Evolutionary conservation across 2,113 vertebrate genomes (phyloP).

Genomic region (Sporophila hypoxantha): DNA sequence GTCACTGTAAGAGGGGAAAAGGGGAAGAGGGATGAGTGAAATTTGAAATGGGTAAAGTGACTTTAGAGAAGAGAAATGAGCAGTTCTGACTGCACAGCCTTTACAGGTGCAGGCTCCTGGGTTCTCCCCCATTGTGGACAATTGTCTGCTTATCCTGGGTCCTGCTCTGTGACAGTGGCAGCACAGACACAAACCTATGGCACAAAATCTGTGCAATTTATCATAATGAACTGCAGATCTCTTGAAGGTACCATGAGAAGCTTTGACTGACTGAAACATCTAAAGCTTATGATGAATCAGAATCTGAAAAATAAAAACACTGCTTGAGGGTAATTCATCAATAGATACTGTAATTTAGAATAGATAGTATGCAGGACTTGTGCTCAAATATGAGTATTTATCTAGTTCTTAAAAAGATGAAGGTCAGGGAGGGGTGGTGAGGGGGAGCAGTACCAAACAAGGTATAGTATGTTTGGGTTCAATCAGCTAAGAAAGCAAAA

Average conservation of each 20-base stretch:
- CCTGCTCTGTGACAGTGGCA: neutral
- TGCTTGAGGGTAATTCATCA: neutral
- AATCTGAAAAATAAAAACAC: neutral
- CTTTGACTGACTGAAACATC: neutral
- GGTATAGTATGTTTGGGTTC: neutral
- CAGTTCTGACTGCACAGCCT: neutral
- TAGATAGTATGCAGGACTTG: neutral
- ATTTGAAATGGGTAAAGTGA: neutral
- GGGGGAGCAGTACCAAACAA: accelerated
- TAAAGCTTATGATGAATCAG: neutral
- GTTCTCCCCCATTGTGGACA: neutral
- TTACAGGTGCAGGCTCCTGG: neutral
- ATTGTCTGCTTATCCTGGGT: neutral
- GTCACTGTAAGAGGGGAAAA: neutral
- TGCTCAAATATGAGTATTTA: neutral
- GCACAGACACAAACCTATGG: neutral
- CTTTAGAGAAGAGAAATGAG: neutral
- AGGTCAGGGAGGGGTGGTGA: neutral
- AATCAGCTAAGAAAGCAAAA: neutral
- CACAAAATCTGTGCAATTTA: neutral
- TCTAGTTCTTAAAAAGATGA: neutral
- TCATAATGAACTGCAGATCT: neutral
- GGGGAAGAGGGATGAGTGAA: neutral
- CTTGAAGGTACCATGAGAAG: neutral
- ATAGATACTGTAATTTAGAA: neutral